Percentiles rank a stretch among this genome's conserved stretches.
Conservation (phyloP, 2,113 vertebrate genomes). For the Echinops telfairi region DNA sequence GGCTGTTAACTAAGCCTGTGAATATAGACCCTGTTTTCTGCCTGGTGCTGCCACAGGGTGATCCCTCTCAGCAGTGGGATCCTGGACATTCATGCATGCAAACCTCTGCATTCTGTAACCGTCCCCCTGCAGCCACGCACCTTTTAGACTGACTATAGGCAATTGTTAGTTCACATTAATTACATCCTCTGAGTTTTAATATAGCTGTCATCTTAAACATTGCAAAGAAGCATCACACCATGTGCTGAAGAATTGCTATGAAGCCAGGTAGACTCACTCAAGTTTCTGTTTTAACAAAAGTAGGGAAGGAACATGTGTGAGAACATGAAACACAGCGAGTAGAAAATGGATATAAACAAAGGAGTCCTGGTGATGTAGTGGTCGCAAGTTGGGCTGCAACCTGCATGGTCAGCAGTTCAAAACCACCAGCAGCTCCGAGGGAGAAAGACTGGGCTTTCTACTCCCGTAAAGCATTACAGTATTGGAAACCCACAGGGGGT, state of each 20-base stretch:
- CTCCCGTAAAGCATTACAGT: too few species aligned
- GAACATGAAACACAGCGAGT: background rate
- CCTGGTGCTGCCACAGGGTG: background rate
- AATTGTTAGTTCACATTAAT: background rate
- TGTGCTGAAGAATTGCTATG: background rate
- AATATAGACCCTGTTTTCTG: background rate
- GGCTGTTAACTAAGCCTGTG: background rate
- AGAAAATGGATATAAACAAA: background rate
- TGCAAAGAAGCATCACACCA: background rate
- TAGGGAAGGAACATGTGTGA: background rate
- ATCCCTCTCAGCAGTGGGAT: background rate
- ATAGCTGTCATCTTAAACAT: background rate
- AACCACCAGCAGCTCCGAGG: too few species aligned
- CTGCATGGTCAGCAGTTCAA: too few species aligned
- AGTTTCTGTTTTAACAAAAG: background rate
- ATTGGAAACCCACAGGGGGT: too few species aligned
- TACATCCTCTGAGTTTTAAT: conserved; percentile 18
- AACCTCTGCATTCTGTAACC: background rate
- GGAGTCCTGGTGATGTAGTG: too few species aligned
- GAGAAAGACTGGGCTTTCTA: too few species aligned
- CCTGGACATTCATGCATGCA: background rate
- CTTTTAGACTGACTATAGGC: background rate
- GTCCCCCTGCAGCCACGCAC: background rate
- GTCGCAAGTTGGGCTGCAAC: too few species aligned
- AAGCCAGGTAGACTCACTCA: background rate